Base-by-base conservation (phyloP, 2,113 vertebrate genomes). In the Morone saxatilis region DNA sequence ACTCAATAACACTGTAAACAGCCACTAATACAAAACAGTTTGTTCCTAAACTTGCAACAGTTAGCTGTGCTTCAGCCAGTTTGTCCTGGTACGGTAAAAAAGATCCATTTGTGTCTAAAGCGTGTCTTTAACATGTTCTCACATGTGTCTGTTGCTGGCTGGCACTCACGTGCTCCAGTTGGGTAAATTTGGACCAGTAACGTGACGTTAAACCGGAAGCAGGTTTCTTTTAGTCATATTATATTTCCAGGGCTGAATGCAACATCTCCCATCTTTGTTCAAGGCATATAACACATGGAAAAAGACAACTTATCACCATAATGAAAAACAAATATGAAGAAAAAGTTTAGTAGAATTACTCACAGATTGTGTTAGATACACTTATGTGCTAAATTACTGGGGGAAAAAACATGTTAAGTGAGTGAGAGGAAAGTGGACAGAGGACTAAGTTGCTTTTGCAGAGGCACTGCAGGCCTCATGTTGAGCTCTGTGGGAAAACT, bases 101-200 rank as follows among this genome's bases (percentile, higher is more conserved):
- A 43, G 4, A 63, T n/a, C 9, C 13, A 47, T 47, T 17, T 31
- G 3, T 7, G 5, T 38, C 25, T 38, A 7, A 6, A 41, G 11
- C 22, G 25, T 50, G 6, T 41, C 31, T 25, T 22, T 13, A 5
- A 45, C 45, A 38, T 3, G 5, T 54, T 45, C 5, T 16, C 4
- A n/a, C 2, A 8, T 4, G 14, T 76, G 79, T n/a, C 54, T 47
- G 53, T 7, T 1, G 47, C 43, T 25, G 19, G 4, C 51, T 36
- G 36, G 31, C 16, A 25, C 76, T 72, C 87, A 71, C 85, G 69
- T 40, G 76, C 36, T 8, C 61, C 1, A 10, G 48, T 76, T 89
- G 79, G 47, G 56, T 10, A 86, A 66, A 60, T 65, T n/a, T 74
- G 45, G 72, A 88, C 76, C 81, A 85, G 68, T 66, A 31, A 69